These are phyloP conservation scores for cattle (Bos taurus) DNA, from an alignment of 2,113 vertebrate species.

Conservation along the genomic window DNA sequence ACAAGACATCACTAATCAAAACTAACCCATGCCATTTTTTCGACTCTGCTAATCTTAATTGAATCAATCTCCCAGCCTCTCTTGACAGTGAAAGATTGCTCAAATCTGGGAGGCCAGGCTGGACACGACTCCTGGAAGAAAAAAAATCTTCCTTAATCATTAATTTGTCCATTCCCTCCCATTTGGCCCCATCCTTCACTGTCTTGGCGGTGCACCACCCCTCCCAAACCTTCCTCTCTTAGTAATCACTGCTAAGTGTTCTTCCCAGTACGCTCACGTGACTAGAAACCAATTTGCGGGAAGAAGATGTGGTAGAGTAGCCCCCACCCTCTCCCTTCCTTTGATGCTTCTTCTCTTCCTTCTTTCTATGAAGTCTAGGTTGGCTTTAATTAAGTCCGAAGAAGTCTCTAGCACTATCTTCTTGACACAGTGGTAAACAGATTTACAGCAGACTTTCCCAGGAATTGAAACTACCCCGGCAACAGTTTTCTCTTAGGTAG, in stretches of 20 bases:
- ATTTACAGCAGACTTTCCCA: background rate
- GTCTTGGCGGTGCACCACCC: slow-evolving; percentile 78
- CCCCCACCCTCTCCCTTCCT: background rate
- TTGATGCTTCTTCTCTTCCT: background rate
- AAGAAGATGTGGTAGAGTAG: slow-evolving; percentile 38
- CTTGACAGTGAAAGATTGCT: slow-evolving; percentile 99
- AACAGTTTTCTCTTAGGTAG: background rate
- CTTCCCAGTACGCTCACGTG: slow-evolving; percentile 53
- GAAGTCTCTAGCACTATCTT: background rate
- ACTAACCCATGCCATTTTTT: slow-evolving; percentile 90
- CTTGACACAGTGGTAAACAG: background rate
- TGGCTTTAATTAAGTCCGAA: slow-evolving; percentile 55
- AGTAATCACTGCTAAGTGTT: slow-evolving; percentile 81
- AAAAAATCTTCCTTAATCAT: slow-evolving; percentile 88
- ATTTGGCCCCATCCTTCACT: slow-evolving; percentile 90
- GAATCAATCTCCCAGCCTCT: slow-evolving; percentile 96
- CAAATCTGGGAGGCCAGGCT: slow-evolving; percentile 93
- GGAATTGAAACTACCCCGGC: background rate
- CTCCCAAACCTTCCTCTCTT: slow-evolving; percentile 64
- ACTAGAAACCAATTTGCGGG: slow-evolving; percentile 78
- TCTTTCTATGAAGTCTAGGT: slow-evolving; percentile 30
- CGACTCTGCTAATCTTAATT: slow-evolving; percentile 98
- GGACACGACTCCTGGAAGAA: slow-evolving; percentile 83
- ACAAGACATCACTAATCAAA: slow-evolving; percentile 90
- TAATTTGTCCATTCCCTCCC: slow-evolving; percentile 88